These are phyloP conservation scores for Podabrus alpinus DNA, from an alignment of 2,888 invertebrate genomes.

Conservation along the genomic window DNA sequence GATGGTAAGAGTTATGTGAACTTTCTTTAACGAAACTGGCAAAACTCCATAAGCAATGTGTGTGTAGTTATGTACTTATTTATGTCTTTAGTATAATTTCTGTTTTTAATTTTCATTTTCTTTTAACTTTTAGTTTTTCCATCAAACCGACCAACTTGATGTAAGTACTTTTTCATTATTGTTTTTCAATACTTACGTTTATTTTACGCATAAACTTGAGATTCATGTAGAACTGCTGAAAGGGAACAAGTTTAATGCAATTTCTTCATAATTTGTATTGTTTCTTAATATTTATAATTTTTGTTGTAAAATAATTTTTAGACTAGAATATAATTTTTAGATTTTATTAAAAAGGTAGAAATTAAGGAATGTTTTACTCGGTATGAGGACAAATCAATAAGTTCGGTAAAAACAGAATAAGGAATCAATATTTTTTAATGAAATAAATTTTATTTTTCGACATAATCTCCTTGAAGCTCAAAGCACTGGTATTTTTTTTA, in stretches of 20 bases:
- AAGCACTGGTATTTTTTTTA: no score
- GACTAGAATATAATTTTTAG: background rate
- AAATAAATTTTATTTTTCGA: no score
- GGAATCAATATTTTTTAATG: no score
- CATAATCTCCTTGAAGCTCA: no score
- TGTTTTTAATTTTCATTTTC: background rate
- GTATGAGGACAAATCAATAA: no score
- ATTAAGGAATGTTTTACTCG: no score
- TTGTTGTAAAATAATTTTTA: background rate
- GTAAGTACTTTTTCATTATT: background rate
- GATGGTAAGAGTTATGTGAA: background rate
- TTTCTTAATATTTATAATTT: background rate
- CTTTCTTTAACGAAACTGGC: background rate
- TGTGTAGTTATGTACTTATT: background rate
- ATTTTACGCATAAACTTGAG: background rate
- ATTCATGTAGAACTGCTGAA: background rate
- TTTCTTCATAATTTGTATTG: background rate
- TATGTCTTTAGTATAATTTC: background rate
- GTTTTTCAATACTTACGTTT: background rate
- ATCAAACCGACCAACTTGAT: background rate
- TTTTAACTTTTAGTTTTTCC: background rate
- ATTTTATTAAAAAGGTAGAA: no score
- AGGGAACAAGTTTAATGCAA: background rate
- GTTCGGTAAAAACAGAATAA: no score
- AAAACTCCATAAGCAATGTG: background rate